Conservation (phyloP, 2,888 invertebrate genomes). For the Idaea straminata region DNA sequence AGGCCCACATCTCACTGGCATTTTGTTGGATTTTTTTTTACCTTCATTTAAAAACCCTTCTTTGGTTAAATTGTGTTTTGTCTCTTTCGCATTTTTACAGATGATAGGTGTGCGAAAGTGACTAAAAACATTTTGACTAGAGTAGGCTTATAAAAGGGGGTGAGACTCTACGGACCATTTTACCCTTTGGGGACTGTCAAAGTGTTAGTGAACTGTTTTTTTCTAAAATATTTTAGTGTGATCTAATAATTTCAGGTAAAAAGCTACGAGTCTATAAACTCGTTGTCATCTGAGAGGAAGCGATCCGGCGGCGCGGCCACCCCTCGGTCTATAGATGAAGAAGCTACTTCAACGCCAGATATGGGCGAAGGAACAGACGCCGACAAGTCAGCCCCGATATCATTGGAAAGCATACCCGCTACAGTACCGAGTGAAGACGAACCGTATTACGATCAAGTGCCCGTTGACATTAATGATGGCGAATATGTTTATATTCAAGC, state of each 20-base stretch:
- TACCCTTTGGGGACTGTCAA: no score
- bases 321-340: constrained; percentile 73
- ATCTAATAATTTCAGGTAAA: constrained; percentile 70
- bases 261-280: constrained; percentile 83
- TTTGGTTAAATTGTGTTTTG: no score
- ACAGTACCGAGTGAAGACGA: constrained; percentile 75
- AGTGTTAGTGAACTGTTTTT: no score
- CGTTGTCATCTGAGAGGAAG: constrained; percentile 81
- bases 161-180: no score
- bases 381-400: constrained; percentile 67
- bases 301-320: constrained; percentile 76
- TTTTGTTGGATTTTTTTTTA: no score
- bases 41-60: no score
- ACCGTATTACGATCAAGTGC: constrained; percentile 87
- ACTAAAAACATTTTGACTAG: no score
- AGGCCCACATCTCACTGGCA: no score
- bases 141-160: no score
- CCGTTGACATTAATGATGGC: constrained; percentile 83
- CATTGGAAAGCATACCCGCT: constrained; percentile 67
- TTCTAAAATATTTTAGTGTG: not conserved
- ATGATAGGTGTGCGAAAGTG: no score
- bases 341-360: constrained; percentile 66
- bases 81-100: no score
- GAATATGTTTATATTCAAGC: constrained; percentile 89
- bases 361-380: constrained; percentile 53